These are phyloP conservation scores for Hanleya hanleyi DNA, from an alignment of 2,888 invertebrate species.

Conservation along the genomic window DNA sequence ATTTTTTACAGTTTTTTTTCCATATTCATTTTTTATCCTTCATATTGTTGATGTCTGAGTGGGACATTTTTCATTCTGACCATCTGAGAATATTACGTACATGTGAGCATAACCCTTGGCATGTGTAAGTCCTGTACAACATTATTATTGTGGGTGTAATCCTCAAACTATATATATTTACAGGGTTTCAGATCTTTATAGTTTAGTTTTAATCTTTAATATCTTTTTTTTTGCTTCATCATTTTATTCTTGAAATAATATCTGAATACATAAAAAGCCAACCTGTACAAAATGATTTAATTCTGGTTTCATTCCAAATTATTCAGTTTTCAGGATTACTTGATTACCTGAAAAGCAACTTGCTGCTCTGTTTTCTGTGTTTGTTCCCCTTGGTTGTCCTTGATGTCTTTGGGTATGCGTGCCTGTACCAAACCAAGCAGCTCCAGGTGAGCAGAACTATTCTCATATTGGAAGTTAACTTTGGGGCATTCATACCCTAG, in stretches of 20 bases:
- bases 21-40: too few species aligned
- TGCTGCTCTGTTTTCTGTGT: constrained; percentile 40
- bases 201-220: too few species aligned
- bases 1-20: neutral
- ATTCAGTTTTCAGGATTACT: neutral
- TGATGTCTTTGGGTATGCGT: constrained; percentile 29
- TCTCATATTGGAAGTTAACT: constrained; percentile 62
- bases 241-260: too few species aligned
- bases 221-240: too few species aligned
- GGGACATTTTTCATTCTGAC: too few species aligned
- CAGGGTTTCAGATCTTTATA: too few species aligned
- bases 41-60: too few species aligned
- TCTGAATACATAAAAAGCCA: neutral
- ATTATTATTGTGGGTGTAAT: too few species aligned
- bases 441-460: constrained; percentile 48
- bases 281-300: neutral
- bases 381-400: constrained; percentile 9
- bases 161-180: too few species aligned
- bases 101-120: too few species aligned
- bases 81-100: too few species aligned
- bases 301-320: neutral
- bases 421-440: constrained; percentile 49
- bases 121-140: too few species aligned
- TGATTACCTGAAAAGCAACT: constrained; percentile 51
- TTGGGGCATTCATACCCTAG: constrained; percentile 60